Evolutionary conservation across 2,113 vertebrate genomes (phyloP).

Genomic region (Chloropsis cyanopogon): DNA sequence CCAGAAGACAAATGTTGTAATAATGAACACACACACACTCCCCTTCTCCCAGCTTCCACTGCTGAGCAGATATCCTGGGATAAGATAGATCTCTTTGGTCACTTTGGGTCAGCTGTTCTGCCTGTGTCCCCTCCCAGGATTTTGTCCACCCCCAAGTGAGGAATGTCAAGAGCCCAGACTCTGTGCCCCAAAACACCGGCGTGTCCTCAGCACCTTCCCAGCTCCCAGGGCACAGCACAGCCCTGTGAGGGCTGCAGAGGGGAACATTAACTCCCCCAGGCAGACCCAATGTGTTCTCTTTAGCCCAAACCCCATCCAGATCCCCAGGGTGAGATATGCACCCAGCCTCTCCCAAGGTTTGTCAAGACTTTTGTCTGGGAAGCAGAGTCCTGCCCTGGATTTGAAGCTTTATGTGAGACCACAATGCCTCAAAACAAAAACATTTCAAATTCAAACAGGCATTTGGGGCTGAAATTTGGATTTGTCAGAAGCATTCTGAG

Average conservation of each 20-base stretch:
- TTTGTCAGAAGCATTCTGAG: background rate
- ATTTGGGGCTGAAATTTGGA: background rate
- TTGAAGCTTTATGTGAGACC: background rate
- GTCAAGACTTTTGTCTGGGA: background rate
- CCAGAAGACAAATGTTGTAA: background rate
- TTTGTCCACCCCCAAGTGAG: background rate
- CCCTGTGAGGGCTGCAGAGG: background rate
- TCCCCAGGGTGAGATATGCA: background rate
- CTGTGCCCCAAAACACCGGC: too few relatives aligned
- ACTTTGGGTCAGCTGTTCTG: background rate
- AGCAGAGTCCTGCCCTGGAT: background rate
- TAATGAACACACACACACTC: background rate
- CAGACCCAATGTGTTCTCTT: accelerated
- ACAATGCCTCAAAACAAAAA: background rate
- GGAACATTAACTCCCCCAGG: background rate
- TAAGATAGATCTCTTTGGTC: background rate
- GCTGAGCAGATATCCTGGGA: background rate
- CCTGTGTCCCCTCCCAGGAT: background rate
- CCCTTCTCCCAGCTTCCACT: background rate
- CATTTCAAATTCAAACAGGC: background rate
- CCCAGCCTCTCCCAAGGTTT: background rate
- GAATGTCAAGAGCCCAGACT: too few relatives aligned
- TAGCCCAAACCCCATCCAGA: background rate
- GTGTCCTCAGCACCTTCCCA: background rate
- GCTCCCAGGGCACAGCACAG: background rate